These are phyloP conservation scores for Labroides dimidiatus DNA, from an alignment of 2,797 vertebrate genomes.

Conservation along the genomic window DNA sequence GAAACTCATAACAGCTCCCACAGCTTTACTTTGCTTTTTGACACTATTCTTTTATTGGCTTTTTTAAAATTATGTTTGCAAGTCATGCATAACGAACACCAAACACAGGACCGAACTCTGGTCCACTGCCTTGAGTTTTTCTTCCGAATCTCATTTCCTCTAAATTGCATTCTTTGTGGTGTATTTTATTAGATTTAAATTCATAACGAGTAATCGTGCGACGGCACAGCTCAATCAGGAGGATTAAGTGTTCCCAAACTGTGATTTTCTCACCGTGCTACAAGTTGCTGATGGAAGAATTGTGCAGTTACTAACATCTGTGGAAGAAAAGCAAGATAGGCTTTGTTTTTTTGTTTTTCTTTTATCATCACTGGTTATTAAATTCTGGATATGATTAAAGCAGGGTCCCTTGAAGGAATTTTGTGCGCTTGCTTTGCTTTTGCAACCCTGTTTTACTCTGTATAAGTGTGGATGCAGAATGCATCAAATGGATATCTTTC, in stretches of 20 bases:
- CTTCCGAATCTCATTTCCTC: conserved; percentile 46
- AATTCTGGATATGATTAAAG: not conserved
- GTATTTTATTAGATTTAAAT: conserved; percentile 46
- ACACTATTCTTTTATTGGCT: conserved; percentile 39
- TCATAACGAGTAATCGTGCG: conserved; percentile 6
- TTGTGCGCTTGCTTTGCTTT: not conserved
- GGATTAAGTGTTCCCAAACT: conserved; percentile 28
- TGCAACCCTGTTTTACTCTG: not conserved
- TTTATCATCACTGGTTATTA: not conserved
- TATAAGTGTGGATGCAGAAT: not conserved
- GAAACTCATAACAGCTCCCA: conserved; percentile 27
- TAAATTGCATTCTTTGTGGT: conserved; percentile 46
- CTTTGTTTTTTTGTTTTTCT: too few species aligned
- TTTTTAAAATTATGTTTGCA: conserved; percentile 60
- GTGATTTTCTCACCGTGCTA: conserved; percentile 34
- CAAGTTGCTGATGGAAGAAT: conserved; percentile 18
- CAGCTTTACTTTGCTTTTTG: conserved; percentile 58
- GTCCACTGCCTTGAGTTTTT: conserved; percentile 16
- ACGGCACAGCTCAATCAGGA: conserved; percentile 10
- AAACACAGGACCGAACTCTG: conserved; percentile 17
- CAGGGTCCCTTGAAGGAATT: not conserved
- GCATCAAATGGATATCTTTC: not conserved
- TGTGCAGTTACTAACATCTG: conserved; percentile 1
- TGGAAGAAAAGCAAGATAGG: not conserved
- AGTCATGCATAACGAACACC: conserved; percentile 53